Conservation (phyloP, 2,888 invertebrate species). For the Tinea semifulvella region DNA sequence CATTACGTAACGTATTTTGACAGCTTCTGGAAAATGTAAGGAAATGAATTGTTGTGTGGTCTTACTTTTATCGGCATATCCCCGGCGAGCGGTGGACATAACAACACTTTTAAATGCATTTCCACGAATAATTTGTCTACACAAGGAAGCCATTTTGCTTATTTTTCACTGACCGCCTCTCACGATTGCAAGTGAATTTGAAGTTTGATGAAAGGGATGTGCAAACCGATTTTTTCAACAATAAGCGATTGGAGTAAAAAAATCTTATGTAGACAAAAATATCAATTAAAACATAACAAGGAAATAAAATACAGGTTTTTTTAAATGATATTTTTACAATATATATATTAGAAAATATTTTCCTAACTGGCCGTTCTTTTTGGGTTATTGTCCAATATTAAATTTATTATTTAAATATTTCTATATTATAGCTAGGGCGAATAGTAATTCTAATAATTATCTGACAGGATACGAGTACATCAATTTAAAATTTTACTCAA, state of each 20-base stretch:
- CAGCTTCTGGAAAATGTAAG: constrained; percentile 30
- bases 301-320: background rate
- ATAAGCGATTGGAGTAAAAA: background rate
- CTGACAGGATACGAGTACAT: no score
- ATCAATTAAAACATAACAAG: background rate
- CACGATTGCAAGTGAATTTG: constrained; percentile 47
- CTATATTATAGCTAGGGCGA: no score
- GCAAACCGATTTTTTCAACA: background rate
- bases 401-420: no score
- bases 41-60: constrained; percentile 23
- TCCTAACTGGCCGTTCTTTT: no score
- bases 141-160: constrained; percentile 78
- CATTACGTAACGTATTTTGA: constrained; percentile 62
- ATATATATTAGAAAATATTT: no score
- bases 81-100: constrained; percentile 68
- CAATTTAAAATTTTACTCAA: no score
- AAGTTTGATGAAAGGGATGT: background rate
- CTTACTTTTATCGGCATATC: constrained; percentile 74
- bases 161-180: constrained; percentile 54
- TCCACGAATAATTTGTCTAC: constrained; percentile 74
- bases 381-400: no score
- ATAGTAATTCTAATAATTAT: no score
- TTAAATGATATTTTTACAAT: background rate
- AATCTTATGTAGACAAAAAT: background rate
- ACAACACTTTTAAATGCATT: constrained; percentile 71